Evolutionary conservation across 2,113 vertebrate genomes (phyloP), one percentile per base, ranked within the genome.

Genomic region (Brachyhypopomus gauderio): DNA sequence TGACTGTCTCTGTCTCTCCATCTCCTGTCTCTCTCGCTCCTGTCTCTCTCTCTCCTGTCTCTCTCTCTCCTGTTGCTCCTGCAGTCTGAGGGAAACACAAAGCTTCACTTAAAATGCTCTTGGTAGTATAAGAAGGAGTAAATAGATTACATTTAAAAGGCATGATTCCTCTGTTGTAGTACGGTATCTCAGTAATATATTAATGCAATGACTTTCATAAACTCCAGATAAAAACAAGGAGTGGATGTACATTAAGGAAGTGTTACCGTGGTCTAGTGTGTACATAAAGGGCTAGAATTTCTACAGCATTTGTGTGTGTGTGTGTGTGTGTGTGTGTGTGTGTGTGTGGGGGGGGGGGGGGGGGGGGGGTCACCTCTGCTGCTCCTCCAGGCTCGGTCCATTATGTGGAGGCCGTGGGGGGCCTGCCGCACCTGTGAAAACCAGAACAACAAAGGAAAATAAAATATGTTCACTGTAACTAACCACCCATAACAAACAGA

Each of bases 351-450:
- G n/a, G n/a, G n/a, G n/a, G n/a, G n/a, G n/a, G n/a, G n/a, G n/a
- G n/a, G n/a, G n/a, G n/a, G 30, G 30, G 30, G 30, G 1, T 30
- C 30, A 30, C 96, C 96, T 96, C 83, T 92, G 92, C 87, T 94
- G 69, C 83, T 97, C 96, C 75, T 96, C 95, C 1, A 90, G 88
- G 73, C 94, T 90, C 0, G 95, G 95, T 23, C 95, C 96, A 0
- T 96, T 96, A 74, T 93, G 93, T 56, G 86, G 84, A 0, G 92
- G 90, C 84, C 90, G 93, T 7, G 92, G 86, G 45, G 84, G 78
- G 56, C 74, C 36, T 69, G 52, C 56, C 9, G 20, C 48, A 70
- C 84, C 84, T 83, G 27, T 27, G 4, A 78, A 58, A 67, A 22
- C 66, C 45, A 52, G 45, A 58, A 74, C 14, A 20, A 38, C n/a